phyloP scores from a whole-genome alignment of 2,888 invertebrate species.

The Slavum lentiscoides region DNA sequence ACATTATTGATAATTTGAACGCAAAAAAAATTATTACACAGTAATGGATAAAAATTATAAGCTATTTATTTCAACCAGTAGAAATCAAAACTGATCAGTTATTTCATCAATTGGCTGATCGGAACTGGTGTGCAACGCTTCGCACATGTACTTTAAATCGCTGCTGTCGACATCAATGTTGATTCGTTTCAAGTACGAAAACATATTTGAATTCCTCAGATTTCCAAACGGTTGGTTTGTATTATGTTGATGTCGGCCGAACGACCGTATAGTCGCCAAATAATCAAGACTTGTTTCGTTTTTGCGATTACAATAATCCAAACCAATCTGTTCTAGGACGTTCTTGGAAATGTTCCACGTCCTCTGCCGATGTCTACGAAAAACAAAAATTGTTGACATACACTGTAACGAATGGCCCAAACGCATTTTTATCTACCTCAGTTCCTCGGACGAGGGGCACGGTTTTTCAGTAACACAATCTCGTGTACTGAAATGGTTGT shows the following conservation, averaged over 20 bases:
- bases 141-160: slow-evolving; percentile 49
- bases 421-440: slow-evolving; percentile 14
- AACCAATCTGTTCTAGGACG: slow-evolving; percentile 43
- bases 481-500: slow-evolving; percentile 3
- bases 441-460: not conserved
- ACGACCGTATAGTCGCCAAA: slow-evolving; percentile 69
- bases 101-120: not conserved
- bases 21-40: too few species aligned
- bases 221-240: slow-evolving; percentile 64
- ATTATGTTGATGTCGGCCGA: slow-evolving; percentile 70
- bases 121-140: slow-evolving; percentile 23
- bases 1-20: too few species aligned
- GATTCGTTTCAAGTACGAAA: slow-evolving; percentile 73
- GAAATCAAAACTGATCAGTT: slow-evolving; percentile 29
- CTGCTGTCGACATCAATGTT: slow-evolving; percentile 59
- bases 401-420: not conserved
- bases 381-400: not conserved
- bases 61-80: not conserved
- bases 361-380: slow-evolving; percentile 16
- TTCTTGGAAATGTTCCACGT: slow-evolving; percentile 27
- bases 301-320: slow-evolving; percentile 46
- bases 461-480: not conserved
- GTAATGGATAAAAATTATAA: too few species aligned
- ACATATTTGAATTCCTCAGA: slow-evolving; percentile 75
- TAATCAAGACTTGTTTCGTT: slow-evolving; percentile 64